phyloP scores from a whole-genome alignment of 2,888 invertebrate genomes.

The Brenthis daphne region DNA sequence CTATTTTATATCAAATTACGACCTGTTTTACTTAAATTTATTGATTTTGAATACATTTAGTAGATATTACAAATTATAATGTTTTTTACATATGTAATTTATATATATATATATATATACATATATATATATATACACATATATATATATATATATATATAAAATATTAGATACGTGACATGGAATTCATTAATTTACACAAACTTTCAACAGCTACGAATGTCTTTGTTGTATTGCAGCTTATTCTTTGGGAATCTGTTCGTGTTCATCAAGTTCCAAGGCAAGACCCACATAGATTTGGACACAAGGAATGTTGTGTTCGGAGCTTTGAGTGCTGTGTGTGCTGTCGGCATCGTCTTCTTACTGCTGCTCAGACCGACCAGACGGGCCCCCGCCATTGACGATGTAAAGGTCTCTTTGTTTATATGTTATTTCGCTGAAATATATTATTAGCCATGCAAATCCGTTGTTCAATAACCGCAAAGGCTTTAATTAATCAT shows the following conservation, averaged over 20 bases:
- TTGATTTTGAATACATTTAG: too few species aligned
- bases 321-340: conserved; percentile 88
- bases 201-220: background rate
- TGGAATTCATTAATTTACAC: too few species aligned
- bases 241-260: conserved; percentile 97
- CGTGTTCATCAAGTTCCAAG: conserved; percentile 95
- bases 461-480: too few species aligned
- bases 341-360: conserved; percentile 87
- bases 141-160: too few species aligned
- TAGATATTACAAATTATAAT: too few species aligned
- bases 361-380: conserved; percentile 84
- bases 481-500: too few species aligned
- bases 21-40: too few species aligned
- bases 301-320: conserved; percentile 90
- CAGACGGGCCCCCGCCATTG: conserved; percentile 62
- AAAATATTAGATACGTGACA: too few species aligned
- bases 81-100: too few species aligned
- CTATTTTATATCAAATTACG: too few species aligned
- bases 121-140: too few species aligned
- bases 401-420: conserved; percentile 68
- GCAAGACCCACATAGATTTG: conserved; percentile 86
- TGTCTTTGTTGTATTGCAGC: conserved; percentile 79
- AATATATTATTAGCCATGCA: background rate
- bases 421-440: background rate
- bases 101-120: too few species aligned